Base-by-base conservation (phyloP, 2,888 invertebrate genomes). In the Drosophila buzzatii region DNA sequence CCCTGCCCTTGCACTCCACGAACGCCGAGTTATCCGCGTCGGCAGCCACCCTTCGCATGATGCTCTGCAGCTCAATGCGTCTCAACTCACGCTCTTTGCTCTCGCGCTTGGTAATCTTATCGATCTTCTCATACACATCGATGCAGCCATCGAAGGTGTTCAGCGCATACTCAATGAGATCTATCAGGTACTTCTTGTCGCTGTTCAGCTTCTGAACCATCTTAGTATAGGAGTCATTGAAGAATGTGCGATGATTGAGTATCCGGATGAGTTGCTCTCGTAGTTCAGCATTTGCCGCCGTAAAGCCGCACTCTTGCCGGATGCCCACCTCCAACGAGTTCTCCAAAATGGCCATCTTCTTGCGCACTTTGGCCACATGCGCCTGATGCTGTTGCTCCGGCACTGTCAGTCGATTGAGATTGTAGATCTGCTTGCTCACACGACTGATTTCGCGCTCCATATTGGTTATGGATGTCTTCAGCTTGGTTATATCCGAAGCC, bases 101-200 rank as follows among this genome's bases (percentile, higher is more conserved):
- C 57, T 91, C 89, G 3, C 91, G 85, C 65, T 89, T 89, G 23
- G 82, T 78, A 18, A 92, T 72, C 41, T 89, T 89, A 52, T 90
- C 89, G 62, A 92, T 90, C 71, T 92, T 93, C 60, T 92, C 91
- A 63, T 92, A 92, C 5, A 91, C 84, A 59, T 91, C 92, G 10
- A 91, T 91, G 64, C 91, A 91, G 51, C 90, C 90, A 52, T 92
- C 93, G 64, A 92, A 93, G 8, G 92, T 92, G 41, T 86, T 82
- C 44, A 92, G 65, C 0, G 93, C 92, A 18, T 92, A 90, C 59
- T 93, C 93, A 20, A 93, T 91, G 20, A 93, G 73, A 63, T 93
- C 92, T 7, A 91, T 85, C 1, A 93, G 82, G 70, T 93, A 93
- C 72, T 92, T 93, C 52, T 92, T 91, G 61, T 93, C 93, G 56